Evolutionary conservation across 2,888 invertebrate species (phyloP).

Genomic region (Tachina fera): DNA sequence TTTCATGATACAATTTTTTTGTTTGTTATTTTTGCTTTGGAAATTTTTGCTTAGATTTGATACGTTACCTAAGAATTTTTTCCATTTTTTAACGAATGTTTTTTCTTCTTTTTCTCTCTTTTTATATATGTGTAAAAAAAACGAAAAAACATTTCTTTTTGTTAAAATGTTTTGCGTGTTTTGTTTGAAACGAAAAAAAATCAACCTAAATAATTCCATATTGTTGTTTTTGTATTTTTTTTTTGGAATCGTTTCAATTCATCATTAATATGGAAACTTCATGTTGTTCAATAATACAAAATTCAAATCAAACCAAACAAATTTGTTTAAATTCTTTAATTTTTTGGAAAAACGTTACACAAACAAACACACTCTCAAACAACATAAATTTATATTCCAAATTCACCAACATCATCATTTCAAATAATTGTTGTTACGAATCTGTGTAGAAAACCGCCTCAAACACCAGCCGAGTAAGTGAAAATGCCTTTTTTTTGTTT

Average conservation of each 20-base stretch:
- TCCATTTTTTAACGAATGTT: slow-evolving; percentile 60
- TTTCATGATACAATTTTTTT: slow-evolving; percentile 33
- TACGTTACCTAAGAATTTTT: slow-evolving; percentile 49
- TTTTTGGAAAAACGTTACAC: slow-evolving; percentile 58
- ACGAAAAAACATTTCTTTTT: slow-evolving; percentile 55
- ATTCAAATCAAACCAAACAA: slow-evolving; percentile 20
- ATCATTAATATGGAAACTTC: slow-evolving; percentile 44
- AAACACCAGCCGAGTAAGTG: slow-evolving; percentile 83
- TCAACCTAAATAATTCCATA: slow-evolving; percentile 33
- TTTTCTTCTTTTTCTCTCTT: slow-evolving; percentile 59
- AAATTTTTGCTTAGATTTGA: slow-evolving; percentile 70
- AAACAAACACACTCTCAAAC: slow-evolving; percentile 72
- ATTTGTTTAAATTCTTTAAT: neutral
- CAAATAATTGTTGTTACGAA: slow-evolving; percentile 72
- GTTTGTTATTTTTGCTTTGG: slow-evolving; percentile 56
- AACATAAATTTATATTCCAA: slow-evolving; percentile 73
- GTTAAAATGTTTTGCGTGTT: slow-evolving; percentile 67
- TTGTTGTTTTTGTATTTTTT: slow-evolving; percentile 32
- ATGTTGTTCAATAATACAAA: slow-evolving; percentile 36
- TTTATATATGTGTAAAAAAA: slow-evolving; percentile 22
- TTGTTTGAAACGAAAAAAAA: slow-evolving; percentile 64
- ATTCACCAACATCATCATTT: slow-evolving; percentile 69
- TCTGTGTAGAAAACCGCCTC: slow-evolving; percentile 82
- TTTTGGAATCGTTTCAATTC: slow-evolving; percentile 23
- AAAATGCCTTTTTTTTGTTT: slow-evolving; percentile 63